Conservation (phyloP, 2,113 vertebrate species). For the Micronycteris hirsuta region DNA sequence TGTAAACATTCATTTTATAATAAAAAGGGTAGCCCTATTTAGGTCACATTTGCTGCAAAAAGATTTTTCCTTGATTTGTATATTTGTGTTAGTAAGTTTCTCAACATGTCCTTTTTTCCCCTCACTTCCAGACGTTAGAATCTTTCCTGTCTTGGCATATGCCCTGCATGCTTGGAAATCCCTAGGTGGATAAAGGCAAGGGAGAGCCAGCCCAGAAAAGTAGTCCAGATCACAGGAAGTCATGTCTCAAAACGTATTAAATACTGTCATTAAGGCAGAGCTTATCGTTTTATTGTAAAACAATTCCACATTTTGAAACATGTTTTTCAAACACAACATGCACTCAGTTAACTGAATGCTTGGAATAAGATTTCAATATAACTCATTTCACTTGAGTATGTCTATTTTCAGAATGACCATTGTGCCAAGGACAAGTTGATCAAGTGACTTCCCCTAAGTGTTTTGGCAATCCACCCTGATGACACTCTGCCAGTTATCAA, state of each 20-base stretch:
- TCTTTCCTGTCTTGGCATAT: neutral
- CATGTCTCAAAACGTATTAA: neutral
- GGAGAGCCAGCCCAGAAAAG: neutral
- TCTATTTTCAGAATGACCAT: conserved; percentile 67
- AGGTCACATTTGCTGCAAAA: neutral
- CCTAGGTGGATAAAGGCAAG: neutral
- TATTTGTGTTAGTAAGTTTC: neutral
- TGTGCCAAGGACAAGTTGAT: conserved; percentile 66
- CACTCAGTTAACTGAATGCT: conserved; percentile 5
- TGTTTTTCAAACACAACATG: neutral
- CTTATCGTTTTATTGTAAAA: neutral
- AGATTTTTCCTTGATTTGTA: neutral
- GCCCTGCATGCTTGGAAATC: neutral
- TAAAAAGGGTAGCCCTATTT: neutral
- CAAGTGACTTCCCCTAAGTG: conserved; percentile 69
- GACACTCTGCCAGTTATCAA: conserved; percentile 62
- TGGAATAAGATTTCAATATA: conserved; percentile 34
- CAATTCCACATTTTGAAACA: neutral
- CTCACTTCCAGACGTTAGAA: neutral
- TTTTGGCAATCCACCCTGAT: conserved; percentile 45
- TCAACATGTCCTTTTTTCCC: conserved; percentile 6
- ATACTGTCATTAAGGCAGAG: neutral
- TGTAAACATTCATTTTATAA: neutral
- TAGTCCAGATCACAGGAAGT: neutral
- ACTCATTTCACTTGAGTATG: conserved; percentile 49